Conservation (phyloP, 1,140 invertebrate species). For the Lanistes nyassanus region DNA sequence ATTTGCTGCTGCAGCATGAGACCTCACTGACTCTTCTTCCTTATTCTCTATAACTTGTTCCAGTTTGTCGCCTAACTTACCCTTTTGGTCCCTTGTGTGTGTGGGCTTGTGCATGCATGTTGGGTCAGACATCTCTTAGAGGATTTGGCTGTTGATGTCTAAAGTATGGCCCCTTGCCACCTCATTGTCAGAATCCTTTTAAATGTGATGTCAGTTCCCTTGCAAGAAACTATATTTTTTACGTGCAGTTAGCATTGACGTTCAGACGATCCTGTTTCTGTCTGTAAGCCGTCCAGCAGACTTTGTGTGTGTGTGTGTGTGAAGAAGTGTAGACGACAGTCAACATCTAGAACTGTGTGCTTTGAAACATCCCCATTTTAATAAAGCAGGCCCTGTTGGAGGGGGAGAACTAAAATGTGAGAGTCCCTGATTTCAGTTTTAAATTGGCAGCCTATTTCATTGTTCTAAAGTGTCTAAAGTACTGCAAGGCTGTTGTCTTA, state of each 20-base stretch:
- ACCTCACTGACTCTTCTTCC: not conserved
- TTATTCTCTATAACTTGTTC: not conserved
- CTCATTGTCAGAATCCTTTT: not conserved
- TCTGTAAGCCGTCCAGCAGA: not conserved
- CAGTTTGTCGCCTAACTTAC: not conserved
- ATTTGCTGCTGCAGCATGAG: not conserved
- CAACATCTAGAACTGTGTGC: no score
- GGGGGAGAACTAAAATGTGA: no score
- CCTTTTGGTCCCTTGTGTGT: no score
- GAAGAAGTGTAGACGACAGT: no score
- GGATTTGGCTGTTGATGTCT: not conserved
- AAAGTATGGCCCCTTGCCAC: not conserved
- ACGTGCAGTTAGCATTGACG: not conserved
- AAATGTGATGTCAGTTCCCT: not conserved
- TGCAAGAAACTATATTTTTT: not conserved
- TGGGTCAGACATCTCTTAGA: not conserved
- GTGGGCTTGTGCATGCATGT: no score
- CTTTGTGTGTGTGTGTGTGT: constrained; percentile 1
- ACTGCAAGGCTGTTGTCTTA: no score
- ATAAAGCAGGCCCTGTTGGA: no score
- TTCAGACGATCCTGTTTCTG: not conserved
- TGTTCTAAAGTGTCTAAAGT: no score
- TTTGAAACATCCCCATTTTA: no score
- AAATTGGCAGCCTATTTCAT: no score
- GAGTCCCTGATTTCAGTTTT: no score